Base-by-base conservation (phyloP, 1,140 invertebrate species). In the Musca vetustissima region DNA sequence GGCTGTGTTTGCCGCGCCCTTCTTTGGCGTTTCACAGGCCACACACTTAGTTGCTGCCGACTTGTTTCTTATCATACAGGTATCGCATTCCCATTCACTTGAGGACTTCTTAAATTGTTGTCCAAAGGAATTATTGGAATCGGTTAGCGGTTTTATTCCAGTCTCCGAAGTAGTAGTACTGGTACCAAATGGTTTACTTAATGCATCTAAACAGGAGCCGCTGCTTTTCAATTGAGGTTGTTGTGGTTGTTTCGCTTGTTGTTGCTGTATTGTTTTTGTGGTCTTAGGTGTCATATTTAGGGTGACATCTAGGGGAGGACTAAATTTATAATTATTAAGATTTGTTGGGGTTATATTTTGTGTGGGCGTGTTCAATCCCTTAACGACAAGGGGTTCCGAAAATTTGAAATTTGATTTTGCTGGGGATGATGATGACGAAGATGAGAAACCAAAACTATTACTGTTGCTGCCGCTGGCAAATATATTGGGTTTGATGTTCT, bases 61-160 rank as follows among this genome's bases (percentile, higher is more conserved):
- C n/a, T 87, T 85, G 76, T 92, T 92, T 67, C 83, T 80, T 7
- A 91, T 75, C 80, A 90, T 86, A 76, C 91, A 93, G 19, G 82
- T 81, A 4, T 85, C 80, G 78, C 91, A 92, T 71, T 90, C 87
- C 90, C 90, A 92, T 70, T 83, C 83, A 61, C 36, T 61, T 8
- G 72, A 69, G 11, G 84, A 67, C 19, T 72, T 78, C 73, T 87
- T 88, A 70, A 89, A 89, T 59, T 86, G 76, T 64, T 83, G 76
- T 2, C 87, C 85, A 73, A 88, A 86, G 4, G 21, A 24, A 52
- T 19, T 21, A 24, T 4, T 61, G 21, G 8, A 8, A 1, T 50
- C 13, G 1, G 11, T 24, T 19, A n/a, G n/a, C n/a, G 25, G 13
- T 19, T 32, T 22, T 2, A n/a, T n/a, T n/a, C n/a, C n/a, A n/a